Percentiles rank a stretch among this genome's conserved stretches.
Evolutionary conservation across 1,140 invertebrate genomes (phyloP).

Genomic region (Solenopsis fugax): DNA sequence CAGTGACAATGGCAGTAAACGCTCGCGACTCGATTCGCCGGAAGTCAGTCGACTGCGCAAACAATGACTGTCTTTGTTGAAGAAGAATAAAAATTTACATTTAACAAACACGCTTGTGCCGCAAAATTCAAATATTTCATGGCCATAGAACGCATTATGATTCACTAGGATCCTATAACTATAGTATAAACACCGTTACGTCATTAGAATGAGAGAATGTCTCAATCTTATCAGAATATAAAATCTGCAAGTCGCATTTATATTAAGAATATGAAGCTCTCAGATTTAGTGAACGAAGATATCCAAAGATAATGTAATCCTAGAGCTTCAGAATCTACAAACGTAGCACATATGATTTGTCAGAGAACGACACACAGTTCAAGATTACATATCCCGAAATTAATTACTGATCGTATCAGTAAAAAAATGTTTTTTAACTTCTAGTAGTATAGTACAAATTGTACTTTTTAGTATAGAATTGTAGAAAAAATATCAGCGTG

Average conservation of each 20-base stretch:
- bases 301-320: too few relatives aligned
- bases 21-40: conserved; percentile 40
- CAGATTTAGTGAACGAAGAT: too few relatives aligned
- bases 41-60: conserved; percentile 6
- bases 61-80: not conserved
- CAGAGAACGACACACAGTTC: not conserved
- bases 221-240: not conserved
- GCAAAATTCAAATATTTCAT: not conserved
- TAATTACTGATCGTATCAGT: not conserved
- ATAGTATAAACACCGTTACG: not conserved
- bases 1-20: conserved; percentile 74
- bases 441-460: not conserved
- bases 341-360: not conserved
- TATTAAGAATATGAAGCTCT: not conserved
- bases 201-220: not conserved
- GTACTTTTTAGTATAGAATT: not conserved
- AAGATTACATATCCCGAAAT: not conserved
- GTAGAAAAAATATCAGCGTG: conserved; percentile 11
- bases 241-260: not conserved
- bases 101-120: not conserved
- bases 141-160: not conserved
- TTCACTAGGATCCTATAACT: not conserved
- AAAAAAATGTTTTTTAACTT: not conserved
- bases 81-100: not conserved
- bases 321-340: not conserved